Evolutionary conservation across 2,113 vertebrate genomes (phyloP).

Genomic region (Dunckerocampus dactyliophorus): DNA sequence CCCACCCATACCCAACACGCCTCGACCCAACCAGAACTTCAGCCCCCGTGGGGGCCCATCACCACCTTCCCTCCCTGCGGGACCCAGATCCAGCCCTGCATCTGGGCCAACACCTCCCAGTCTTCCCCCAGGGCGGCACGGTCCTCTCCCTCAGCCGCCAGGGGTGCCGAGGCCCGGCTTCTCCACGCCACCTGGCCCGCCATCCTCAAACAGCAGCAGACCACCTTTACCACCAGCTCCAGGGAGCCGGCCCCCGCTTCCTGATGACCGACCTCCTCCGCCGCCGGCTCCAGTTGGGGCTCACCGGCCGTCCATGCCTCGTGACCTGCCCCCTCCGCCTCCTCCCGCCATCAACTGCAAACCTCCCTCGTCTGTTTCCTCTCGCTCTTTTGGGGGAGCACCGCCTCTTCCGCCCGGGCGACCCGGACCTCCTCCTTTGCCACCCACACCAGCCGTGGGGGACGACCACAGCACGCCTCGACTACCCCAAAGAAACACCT

Average conservation of each 20-base stretch:
- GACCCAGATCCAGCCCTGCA: conserved; percentile 63
- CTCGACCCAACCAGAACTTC: conserved; percentile 71
- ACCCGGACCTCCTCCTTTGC: conserved; percentile 78
- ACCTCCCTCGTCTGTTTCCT: conserved; percentile 65
- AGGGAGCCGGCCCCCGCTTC: conserved; percentile 68
- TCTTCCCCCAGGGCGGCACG: conserved; percentile 71
- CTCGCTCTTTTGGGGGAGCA: conserved; percentile 51
- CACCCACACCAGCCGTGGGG: conserved; percentile 62
- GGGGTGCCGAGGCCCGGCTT: conserved; percentile 34
- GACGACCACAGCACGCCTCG: conserved; percentile 79
- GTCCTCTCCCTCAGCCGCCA: conserved; percentile 58
- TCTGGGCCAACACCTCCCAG: conserved; percentile 65
- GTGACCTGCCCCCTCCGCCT: conserved; percentile 75
- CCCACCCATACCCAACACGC: conserved; percentile 84
- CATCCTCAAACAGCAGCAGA: conserved; percentile 52
- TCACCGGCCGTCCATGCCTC: conserved; percentile 68
- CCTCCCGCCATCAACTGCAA: conserved; percentile 77
- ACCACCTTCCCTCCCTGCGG: conserved; percentile 61
- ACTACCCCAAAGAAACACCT: conserved; percentile 84
- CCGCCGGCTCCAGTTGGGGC: conserved; percentile 70
- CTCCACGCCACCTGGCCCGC: conserved; percentile 31
- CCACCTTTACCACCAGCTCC: conserved; percentile 55
- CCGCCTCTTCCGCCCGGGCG: conserved; percentile 76
- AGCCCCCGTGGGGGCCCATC: conserved; percentile 69
- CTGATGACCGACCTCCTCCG: conserved; percentile 72